Evolutionary conservation across 2,113 vertebrate genomes (phyloP), one percentile per base, ranked within the genome.

Genomic region (Loxodonta africana): DNA sequence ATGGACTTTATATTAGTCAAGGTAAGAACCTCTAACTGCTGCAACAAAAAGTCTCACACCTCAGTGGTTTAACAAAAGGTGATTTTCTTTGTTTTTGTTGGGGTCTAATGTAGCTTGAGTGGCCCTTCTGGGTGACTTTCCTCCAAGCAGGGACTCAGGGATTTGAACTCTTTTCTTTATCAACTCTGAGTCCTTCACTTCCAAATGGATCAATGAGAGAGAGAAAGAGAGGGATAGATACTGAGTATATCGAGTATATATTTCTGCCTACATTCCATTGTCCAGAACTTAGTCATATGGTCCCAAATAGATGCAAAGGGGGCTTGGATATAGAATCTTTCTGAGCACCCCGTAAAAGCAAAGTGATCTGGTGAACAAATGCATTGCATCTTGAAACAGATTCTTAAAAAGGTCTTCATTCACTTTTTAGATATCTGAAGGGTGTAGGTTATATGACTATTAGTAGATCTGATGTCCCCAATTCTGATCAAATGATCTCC

Each of bases 391-490:
- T 94, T 81, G 71, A 94, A 96, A 94, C 8, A 67, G 65, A 90
- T 78, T 94, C 25, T 37, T 91, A 82, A 95, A 96, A 93, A 76
- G 53, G 63, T 21, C 48, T 90, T 60, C 28, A 81, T 91, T 92
- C n/a, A 48, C 9, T 88, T 94, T 91, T 87, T 91, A 57, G 73
- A 46, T 33, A 76, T 14, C 77, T 91, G 62, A 53, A 93, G 15
- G 88, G 3, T 57, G 30, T 21, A 53, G 18, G 21, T 2, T 74
- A 21, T 73, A 48, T 51, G 37, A 37, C 30, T 73, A 25, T 95
- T 83, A 73, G 28, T 77, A 80, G 21, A n/a, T 48, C 25, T 67
- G 33, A 57, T 87, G 63, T 5, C 7, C 41, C 9, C 20, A 10
- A 11, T 81, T 71, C 28, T 87, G 83, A 76, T 84, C 44, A 63